phyloP scores from a whole-genome alignment of 2,113 vertebrate species.

The Chaetorhynchus papuensis region DNA sequence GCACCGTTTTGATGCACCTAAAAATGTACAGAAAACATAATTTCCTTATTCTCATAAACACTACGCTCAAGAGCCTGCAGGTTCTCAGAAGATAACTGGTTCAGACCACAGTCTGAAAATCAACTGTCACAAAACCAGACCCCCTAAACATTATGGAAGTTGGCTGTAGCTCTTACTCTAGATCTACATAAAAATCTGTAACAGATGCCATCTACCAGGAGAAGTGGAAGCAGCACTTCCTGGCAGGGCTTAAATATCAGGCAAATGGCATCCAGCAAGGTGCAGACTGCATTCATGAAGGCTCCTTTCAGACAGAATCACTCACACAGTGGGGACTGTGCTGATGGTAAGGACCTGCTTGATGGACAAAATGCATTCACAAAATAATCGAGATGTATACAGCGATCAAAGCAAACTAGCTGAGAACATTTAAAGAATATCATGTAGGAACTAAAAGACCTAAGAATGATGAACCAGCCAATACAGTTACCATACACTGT shows the following conservation, averaged over 20 bases:
- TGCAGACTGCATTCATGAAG: neutral
- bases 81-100: neutral
- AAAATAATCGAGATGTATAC: accelerated
- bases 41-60: neutral
- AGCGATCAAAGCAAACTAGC: neutral
- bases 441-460: neutral
- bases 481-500: neutral
- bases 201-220: neutral
- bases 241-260: neutral
- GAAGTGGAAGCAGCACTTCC: neutral
- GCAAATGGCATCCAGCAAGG: neutral
- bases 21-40: neutral
- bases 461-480: neutral
- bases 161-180: neutral
- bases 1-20: neutral
- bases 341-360: neutral
- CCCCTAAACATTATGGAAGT: accelerated
- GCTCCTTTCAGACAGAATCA: neutral
- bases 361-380: neutral
- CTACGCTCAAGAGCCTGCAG: neutral
- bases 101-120: neutral
- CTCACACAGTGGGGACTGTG: neutral
- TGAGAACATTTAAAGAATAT: neutral
- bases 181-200: neutral
- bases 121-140: neutral